Evolutionary conservation across 2,888 invertebrate species (phyloP).

Genomic region (Leuctra nigra): DNA sequence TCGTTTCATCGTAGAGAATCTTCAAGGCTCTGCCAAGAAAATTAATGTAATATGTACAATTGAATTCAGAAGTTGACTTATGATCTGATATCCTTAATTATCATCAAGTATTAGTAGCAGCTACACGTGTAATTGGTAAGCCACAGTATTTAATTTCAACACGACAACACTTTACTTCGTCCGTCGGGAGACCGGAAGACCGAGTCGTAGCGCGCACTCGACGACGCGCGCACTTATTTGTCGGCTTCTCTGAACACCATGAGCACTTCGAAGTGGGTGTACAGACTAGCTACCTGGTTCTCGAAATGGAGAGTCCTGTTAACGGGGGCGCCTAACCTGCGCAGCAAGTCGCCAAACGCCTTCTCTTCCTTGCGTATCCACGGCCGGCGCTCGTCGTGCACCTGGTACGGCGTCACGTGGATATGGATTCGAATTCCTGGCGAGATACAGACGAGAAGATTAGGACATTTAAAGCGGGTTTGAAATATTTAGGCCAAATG

Average conservation of each 20-base stretch:
- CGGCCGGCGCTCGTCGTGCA: constrained; percentile 67
- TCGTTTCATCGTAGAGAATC: too few species aligned
- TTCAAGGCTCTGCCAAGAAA: too few species aligned
- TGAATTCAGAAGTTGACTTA: too few species aligned
- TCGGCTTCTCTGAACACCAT: constrained; percentile 46
- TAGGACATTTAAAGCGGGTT: background rate
- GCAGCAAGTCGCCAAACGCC: constrained; percentile 61
- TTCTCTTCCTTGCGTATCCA: constrained; percentile 83
- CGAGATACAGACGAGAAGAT: too few species aligned
- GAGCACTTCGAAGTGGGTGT: constrained; percentile 72
- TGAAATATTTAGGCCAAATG: background rate
- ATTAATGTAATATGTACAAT: too few species aligned
- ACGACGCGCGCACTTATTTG: background rate
- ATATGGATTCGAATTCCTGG: constrained; percentile 63
- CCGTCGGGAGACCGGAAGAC: too few species aligned
- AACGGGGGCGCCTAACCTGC: constrained; percentile 59
- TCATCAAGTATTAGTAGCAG: too few species aligned
- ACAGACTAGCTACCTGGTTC: constrained; percentile 49
- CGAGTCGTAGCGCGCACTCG: too few species aligned
- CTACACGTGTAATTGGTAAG: too few species aligned
- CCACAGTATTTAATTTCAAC: background rate
- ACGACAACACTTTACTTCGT: background rate
- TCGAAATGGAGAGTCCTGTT: constrained; percentile 56
- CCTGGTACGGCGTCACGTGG: constrained; percentile 89
- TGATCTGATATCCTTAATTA: too few species aligned